Evolutionary conservation across 1,140 invertebrate genomes (phyloP).

Genomic region (Metopolophium dirhodum): DNA sequence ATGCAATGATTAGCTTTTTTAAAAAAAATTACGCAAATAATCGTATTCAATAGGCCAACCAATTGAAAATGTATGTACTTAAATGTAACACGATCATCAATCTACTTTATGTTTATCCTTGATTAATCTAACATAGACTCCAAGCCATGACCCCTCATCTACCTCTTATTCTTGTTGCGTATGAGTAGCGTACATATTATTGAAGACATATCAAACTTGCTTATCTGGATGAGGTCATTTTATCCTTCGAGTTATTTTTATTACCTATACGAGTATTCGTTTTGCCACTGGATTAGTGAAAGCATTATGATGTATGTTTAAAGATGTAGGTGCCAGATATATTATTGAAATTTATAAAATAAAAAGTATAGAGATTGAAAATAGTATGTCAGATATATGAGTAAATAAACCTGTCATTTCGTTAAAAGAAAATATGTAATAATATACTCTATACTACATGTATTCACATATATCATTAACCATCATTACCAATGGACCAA

Average conservation of each 20-base stretch:
- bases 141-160: not conserved
- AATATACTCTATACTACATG: not conserved
- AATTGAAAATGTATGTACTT: not conserved
- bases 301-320: not conserved
- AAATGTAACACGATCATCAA: not conserved
- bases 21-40: too few species aligned
- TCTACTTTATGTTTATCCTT: not conserved
- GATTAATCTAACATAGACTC: not conserved
- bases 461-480: not conserved
- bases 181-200: not conserved
- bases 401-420: not conserved
- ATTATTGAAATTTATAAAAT: not conserved
- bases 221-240: not conserved
- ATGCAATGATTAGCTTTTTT: not conserved
- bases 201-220: not conserved
- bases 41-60: not conserved
- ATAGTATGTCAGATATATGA: not conserved
- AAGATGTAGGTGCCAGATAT: not conserved
- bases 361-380: not conserved
- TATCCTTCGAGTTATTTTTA: not conserved
- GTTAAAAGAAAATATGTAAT: not conserved
- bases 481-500: not conserved
- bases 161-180: not conserved
- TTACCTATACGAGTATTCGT: not conserved
- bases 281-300: not conserved